Conservation (phyloP, 2,888 invertebrate species). For the Hyalella azteca region DNA sequence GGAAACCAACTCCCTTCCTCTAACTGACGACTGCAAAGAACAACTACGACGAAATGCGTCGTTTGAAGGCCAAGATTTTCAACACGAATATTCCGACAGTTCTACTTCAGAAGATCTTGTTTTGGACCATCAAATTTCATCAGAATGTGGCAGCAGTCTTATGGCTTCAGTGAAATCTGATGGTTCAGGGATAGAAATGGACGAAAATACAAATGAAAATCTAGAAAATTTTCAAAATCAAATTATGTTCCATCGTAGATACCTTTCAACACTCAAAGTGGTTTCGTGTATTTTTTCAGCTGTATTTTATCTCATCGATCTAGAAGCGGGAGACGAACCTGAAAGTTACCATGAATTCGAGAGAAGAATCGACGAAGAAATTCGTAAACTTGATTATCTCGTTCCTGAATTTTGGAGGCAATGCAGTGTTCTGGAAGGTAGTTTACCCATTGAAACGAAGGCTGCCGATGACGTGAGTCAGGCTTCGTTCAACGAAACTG, state of each 20-base stretch:
- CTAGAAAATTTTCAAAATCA: constrained; percentile 3
- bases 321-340: neutral
- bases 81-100: neutral
- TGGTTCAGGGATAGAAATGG: too few relatives aligned
- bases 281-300: constrained; percentile 56
- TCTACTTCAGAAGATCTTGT: constrained; percentile 23
- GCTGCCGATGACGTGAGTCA: neutral
- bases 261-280: constrained; percentile 58
- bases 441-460: neutral
- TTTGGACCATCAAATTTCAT: neutral
- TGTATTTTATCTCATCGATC: constrained; percentile 49
- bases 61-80: neutral
- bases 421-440: neutral
- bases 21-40: constrained; percentile 7
- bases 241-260: constrained; percentile 39
- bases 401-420: neutral
- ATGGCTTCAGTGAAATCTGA: neutral
- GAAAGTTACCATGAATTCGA: constrained; percentile 13
- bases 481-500: neutral
- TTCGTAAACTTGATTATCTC: constrained; percentile 23
- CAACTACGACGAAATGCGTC: constrained; percentile 12
- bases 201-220: neutral
- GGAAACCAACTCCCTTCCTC: neutral
- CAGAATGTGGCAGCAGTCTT: neutral
- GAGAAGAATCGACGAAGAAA: constrained; percentile 13